Percentiles rank a stretch among this genome's conserved stretches.
Conservation (phyloP, 2,113 vertebrate species). For the Melanocharis versteri region DNA sequence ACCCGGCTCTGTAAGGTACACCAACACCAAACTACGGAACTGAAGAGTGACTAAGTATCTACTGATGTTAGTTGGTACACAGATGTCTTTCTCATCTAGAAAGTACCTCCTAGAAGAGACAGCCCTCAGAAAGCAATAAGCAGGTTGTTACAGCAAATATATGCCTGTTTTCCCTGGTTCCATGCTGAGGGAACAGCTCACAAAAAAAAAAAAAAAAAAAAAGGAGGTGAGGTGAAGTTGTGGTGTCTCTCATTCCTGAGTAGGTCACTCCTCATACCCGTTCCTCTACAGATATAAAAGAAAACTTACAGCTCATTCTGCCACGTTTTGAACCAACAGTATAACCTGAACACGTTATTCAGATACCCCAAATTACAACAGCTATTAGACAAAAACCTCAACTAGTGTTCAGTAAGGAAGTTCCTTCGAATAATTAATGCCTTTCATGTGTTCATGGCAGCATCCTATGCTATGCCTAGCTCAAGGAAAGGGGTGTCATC, state of each 20-base stretch:
- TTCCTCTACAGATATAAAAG: background rate
- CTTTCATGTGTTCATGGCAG: background rate
- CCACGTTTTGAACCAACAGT: background rate
- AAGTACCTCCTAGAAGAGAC: background rate
- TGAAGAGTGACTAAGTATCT: background rate
- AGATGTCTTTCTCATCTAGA: background rate
- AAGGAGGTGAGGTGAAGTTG: background rate
- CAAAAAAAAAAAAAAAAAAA: background rate
- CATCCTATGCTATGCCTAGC: background rate
- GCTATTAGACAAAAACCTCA: background rate
- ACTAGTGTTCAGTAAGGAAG: background rate
- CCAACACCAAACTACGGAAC: background rate
- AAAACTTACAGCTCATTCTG: background rate
- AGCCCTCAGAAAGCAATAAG: background rate
- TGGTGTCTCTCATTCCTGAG: background rate
- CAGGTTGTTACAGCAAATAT: background rate
- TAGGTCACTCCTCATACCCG: background rate
- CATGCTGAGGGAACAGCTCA: background rate
- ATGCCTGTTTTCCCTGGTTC: background rate
- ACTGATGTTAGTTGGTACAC: rapidly evolving
- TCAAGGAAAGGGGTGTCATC: background rate
- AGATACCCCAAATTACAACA: background rate
- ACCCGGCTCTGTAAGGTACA: background rate
- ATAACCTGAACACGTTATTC: background rate
- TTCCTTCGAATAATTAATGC: background rate